These are phyloP conservation scores for Lasioglossum villosulum DNA, from an alignment of 2,888 invertebrate genomes.

Conservation along the genomic window DNA sequence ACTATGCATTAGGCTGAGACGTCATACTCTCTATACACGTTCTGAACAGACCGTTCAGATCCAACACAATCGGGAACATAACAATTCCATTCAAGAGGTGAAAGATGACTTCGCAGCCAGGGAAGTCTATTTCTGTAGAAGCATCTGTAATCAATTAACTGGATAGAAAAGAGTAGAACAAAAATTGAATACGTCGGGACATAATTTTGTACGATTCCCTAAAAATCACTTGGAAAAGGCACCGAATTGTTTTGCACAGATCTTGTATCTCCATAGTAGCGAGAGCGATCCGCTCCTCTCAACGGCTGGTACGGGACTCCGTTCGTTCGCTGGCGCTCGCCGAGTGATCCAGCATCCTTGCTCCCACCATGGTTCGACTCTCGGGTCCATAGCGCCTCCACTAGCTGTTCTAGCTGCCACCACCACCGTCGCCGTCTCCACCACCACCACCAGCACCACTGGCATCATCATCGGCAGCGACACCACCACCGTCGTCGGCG, in stretches of 20 bases:
- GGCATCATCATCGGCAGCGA: slow-evolving; percentile 43
- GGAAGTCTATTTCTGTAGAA: no score
- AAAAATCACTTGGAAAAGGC: no score
- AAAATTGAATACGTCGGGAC: background rate
- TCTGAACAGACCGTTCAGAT: no score
- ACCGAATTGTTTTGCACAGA: no score
- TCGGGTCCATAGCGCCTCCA: slow-evolving; percentile 59
- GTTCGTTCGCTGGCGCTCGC: slow-evolving; percentile 30
- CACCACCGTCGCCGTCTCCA: slow-evolving; percentile 55
- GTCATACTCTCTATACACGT: no score
- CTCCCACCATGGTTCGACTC: slow-evolving; percentile 63
- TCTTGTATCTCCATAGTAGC: background rate
- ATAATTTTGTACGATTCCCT: background rate
- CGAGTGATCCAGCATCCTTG: slow-evolving; percentile 44
- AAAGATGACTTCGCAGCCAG: no score
- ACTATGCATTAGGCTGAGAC: no score
- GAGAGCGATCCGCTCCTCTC: slow-evolving; percentile 45
- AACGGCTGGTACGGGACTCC: slow-evolving; percentile 59
- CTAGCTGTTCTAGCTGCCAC: slow-evolving; percentile 51
- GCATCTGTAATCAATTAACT: no score
- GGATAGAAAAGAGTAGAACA: background rate
- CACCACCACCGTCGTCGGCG: slow-evolving; percentile 30
- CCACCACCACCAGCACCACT: slow-evolving; percentile 44
- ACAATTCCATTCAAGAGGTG: no score
- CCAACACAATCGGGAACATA: no score